Percentiles rank a stretch among this genome's conserved stretches.
Evolutionary conservation across 2,113 vertebrate genomes (phyloP).

Genomic region (Ivindomyrus marchei): DNA sequence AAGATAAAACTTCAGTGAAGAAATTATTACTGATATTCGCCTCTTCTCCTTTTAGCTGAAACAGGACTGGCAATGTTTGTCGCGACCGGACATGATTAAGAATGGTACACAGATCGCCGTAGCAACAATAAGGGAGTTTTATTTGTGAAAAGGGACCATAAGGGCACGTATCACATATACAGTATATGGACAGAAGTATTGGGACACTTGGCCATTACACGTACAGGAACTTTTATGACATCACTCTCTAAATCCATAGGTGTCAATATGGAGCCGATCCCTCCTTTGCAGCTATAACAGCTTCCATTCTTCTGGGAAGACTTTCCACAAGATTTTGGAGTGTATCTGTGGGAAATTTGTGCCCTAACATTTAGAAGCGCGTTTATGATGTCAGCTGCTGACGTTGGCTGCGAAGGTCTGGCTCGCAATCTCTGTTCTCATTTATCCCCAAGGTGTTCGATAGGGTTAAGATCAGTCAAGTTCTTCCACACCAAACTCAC

Average conservation of each 20-base stretch:
- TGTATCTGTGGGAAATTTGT: background rate
- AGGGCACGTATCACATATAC: background rate
- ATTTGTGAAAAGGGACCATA: background rate
- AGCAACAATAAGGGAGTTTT: background rate
- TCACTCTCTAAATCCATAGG: background rate
- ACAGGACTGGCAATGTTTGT: background rate
- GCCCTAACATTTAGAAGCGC: background rate
- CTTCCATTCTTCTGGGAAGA: too few relatives aligned
- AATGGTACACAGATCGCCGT: background rate
- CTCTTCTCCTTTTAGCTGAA: background rate
- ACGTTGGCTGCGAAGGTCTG: background rate
- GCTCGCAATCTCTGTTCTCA: background rate
- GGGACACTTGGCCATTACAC: background rate
- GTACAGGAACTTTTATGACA: background rate
- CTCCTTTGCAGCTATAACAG: too few relatives aligned
- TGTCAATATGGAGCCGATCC: background rate
- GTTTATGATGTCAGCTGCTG: background rate
- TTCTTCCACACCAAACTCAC: background rate
- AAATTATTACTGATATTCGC: background rate
- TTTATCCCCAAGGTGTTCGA: background rate
- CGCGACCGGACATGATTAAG: background rate
- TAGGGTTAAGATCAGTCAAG: background rate
- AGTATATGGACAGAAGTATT: background rate
- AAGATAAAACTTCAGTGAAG: background rate
- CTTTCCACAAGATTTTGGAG: background rate